Conservation (phyloP, 1,140 invertebrate genomes). For the Lucilia sericata region DNA sequence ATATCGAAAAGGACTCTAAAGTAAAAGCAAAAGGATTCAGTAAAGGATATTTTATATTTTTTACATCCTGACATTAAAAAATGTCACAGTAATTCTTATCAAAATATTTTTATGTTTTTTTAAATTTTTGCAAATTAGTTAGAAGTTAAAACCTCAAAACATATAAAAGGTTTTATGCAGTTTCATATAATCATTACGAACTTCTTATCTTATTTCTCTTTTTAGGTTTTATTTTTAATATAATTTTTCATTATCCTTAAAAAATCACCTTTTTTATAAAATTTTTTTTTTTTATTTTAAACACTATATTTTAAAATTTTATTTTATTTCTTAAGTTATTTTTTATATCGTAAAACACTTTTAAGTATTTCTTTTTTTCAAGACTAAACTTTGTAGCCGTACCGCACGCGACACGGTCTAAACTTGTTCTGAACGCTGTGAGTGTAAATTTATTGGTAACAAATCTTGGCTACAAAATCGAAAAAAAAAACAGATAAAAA, state of each 20-base stretch:
- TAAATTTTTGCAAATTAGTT: too few species aligned
- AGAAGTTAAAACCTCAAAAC: too few species aligned
- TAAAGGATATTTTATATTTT: too few species aligned
- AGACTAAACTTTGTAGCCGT: background rate
- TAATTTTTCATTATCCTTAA: background rate
- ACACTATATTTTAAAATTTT: background rate
- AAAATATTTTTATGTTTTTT: too few species aligned
- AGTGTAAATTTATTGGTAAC: background rate
- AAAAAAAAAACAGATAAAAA: conserved; percentile 3
- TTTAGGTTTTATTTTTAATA: background rate
- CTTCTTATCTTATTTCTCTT: background rate
- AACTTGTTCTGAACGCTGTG: conserved; percentile 64
- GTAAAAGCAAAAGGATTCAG: too few species aligned
- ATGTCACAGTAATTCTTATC: too few species aligned
- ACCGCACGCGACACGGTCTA: conserved; percentile 62
- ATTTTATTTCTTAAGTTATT: background rate
- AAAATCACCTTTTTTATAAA: background rate
- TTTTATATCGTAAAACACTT: background rate
- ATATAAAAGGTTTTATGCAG: too few species aligned
- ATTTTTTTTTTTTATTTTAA: background rate
- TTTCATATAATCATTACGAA: too few species aligned
- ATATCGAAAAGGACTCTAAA: too few species aligned
- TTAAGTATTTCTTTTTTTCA: background rate
- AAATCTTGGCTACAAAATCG: background rate
- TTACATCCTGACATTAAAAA: too few species aligned